Evolutionary conservation across 2,888 invertebrate species (phyloP), one percentile per base, ranked within the genome.

Genomic region (Orthonychiurus folsomi): DNA sequence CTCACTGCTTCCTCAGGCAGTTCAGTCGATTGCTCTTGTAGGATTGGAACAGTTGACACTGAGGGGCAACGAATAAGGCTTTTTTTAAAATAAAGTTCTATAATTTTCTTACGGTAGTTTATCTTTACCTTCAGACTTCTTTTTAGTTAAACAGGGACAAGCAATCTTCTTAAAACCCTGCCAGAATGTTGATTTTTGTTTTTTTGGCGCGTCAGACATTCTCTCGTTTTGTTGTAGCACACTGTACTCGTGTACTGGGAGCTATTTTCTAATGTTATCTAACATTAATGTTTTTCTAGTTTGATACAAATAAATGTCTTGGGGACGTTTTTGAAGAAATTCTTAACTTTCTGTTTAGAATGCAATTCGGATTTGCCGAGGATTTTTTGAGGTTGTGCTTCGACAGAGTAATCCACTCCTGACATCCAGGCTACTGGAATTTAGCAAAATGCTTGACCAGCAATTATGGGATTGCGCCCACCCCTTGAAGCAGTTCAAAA

Each of bases 361-460:
- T 78, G 88, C 92, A 9, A 86, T 88, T 0, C 84, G 97, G 61
- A 92, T 99, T 72, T 84, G 89, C 5, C 83, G 97, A 50, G 94
- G 95, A 0, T 79, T 97, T 47, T 99, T 97, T 78, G 96, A 99
- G 75, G 89, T 97, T 67, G 89, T 90, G 0, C 79, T 96, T 3
- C 83, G 90, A 27, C 88, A 88, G 74, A 93, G 92, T 75, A 93
- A 92, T 81, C 88, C 97, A 0, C 82, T 91, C 68, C 84, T 96
- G 81, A 86, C 97, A 0, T 87, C 85, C 0, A 81, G 92, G 3
- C 85, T 96, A 69, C 81, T 99, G 1, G 84, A 83, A 71, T 83
- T 97, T 75, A 87, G 93, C 37, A 93, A 95, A 79, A 93, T 93
- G 87, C 81, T 99, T 67, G 96, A 99, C 76, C 84, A 87, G 2